Evolutionary conservation across 2,113 vertebrate species (phyloP).

Genomic region (Synodontis membranacea): DNA sequence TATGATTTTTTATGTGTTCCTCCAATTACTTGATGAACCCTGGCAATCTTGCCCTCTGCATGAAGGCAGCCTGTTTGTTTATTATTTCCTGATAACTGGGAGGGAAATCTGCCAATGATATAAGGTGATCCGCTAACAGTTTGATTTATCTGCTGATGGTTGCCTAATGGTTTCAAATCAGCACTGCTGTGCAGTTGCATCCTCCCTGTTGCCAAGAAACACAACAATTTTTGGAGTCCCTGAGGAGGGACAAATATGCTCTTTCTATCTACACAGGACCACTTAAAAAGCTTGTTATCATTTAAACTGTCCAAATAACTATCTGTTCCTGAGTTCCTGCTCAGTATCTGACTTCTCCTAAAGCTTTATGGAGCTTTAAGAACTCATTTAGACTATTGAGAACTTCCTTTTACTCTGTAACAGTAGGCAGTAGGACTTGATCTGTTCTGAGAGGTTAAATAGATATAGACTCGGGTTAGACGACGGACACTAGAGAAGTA

Average conservation of each 20-base stretch:
- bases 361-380: neutral
- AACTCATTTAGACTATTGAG: neutral
- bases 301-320: neutral
- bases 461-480: neutral
- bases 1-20: neutral
- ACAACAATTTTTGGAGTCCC: neutral
- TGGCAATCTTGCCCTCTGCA: neutral
- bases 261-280: neutral
- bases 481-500: neutral
- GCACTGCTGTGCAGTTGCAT: neutral
- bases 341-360: neutral
- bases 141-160: conserved; percentile 13
- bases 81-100: neutral
- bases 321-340: neutral
- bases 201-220: conserved; percentile 13
- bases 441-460: neutral
- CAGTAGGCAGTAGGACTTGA: neutral
- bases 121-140: conserved; percentile 13
- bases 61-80: neutral
- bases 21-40: neutral
- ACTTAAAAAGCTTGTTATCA: neutral
- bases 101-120: conserved; percentile 1
- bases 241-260: neutral
- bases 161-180: conserved; percentile 3
- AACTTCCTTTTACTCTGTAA: neutral